phyloP scores from a whole-genome alignment of 2,888 invertebrate species.

The Phalera bucephala region DNA sequence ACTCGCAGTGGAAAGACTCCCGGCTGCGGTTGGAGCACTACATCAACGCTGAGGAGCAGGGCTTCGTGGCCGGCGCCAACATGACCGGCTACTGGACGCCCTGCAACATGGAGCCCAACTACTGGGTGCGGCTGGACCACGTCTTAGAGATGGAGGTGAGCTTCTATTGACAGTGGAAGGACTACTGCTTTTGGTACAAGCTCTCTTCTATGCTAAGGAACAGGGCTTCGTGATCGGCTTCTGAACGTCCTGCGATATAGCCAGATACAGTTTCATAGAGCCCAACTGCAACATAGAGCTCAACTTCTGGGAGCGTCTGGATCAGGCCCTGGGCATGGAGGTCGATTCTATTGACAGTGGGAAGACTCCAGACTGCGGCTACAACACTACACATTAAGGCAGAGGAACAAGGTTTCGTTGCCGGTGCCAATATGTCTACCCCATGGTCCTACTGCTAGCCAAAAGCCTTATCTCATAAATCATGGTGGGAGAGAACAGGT shows the following conservation, averaged over 20 bases:
- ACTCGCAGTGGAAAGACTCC: constrained; percentile 63
- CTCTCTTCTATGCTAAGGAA: no score
- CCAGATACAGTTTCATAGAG: no score
- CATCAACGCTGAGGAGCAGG: constrained; percentile 57
- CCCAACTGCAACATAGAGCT: no score
- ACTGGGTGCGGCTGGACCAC: constrained; percentile 44
- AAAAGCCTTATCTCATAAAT: no score
- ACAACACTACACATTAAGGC: constrained; percentile 56
- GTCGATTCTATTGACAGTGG: constrained; percentile 58
- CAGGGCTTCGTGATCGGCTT: no score
- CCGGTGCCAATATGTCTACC: constrained; percentile 73
- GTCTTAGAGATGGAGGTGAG: constrained; percentile 49
- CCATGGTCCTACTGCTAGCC: constrained; percentile 52
- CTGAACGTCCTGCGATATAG: no score
- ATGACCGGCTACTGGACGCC: constrained; percentile 71
- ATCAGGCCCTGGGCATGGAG: constrained; percentile 22
- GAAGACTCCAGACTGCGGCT: constrained; percentile 55
- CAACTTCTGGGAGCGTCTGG: background rate
- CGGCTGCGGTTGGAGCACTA: constrained; percentile 57
- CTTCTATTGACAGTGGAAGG: background rate
- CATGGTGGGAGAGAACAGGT: no score
- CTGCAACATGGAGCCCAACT: constrained; percentile 65
- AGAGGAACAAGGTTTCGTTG: constrained; percentile 56
- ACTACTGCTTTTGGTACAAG: no score
- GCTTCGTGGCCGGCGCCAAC: constrained; percentile 66